Conservation (phyloP, 2,113 vertebrate species). For the Tetrao urogallus region DNA sequence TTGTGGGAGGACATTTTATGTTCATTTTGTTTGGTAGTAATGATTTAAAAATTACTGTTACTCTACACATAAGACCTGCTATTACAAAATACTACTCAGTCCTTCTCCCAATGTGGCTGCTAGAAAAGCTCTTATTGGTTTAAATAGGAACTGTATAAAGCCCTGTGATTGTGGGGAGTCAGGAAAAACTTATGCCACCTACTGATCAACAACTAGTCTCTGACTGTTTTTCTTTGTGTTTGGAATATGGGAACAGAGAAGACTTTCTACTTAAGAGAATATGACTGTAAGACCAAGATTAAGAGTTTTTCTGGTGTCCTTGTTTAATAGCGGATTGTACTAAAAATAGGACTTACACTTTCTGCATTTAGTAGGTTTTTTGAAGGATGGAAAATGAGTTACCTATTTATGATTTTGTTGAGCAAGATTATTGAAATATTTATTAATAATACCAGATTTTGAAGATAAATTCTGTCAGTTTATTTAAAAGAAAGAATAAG, state of each 20-base stretch:
- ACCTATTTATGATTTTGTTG: constrained; percentile 47
- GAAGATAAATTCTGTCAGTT: constrained; percentile 3
- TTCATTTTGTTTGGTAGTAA: constrained; percentile 1
- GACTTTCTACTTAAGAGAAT: constrained; percentile 25
- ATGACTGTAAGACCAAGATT: constrained; percentile 11
- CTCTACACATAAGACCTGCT: neutral
- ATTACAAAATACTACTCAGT: neutral
- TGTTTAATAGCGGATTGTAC: constrained; percentile 23
- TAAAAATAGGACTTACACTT: constrained; percentile 53
- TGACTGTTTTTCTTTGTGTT: constrained; percentile 12
- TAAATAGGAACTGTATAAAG: constrained; percentile 33
- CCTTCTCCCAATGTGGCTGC: neutral
- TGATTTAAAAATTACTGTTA: constrained; percentile 22
- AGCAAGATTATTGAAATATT: constrained; percentile 48
- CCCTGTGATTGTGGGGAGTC: neutral
- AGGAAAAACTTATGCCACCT: constrained; percentile 51
- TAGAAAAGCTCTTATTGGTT: constrained; percentile 24
- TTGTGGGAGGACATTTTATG: constrained; percentile 6
- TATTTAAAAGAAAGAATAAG: constrained; percentile 49
- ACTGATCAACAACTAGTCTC: constrained; percentile 34
- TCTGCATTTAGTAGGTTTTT: constrained; percentile 43
- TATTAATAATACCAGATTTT: constrained; percentile 42
- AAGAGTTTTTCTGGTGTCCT: constrained; percentile 30
- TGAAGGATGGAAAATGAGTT: constrained; percentile 40
- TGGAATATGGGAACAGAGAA: constrained; percentile 26